These are phyloP conservation scores for Embidobia sp. DNA, from an alignment of 2,888 invertebrate species.

Conservation along the genomic window DNA sequence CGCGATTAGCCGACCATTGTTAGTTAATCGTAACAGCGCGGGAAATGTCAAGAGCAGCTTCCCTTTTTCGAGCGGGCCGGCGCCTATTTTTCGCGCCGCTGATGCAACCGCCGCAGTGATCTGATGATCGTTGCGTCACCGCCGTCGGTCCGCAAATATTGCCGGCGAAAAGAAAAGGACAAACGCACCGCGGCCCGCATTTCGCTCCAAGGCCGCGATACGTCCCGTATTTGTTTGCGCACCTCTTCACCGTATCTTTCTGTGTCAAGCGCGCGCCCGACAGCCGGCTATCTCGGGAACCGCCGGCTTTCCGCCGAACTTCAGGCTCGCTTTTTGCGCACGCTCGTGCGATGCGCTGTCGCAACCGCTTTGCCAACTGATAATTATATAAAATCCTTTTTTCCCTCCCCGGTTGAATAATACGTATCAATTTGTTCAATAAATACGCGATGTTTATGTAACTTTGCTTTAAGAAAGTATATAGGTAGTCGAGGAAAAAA, in stretches of 20 bases:
- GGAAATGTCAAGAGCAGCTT: no score
- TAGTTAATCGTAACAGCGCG: no score
- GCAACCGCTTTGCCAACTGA: constrained; percentile 21
- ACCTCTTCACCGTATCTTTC: constrained; percentile 36
- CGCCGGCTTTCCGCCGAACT: background rate
- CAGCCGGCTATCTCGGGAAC: no score
- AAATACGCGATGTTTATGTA: constrained; percentile 36
- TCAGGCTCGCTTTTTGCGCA: background rate
- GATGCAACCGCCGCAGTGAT: constrained; percentile 1
- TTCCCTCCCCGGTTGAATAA: constrained; percentile 18
- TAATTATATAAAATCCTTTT: constrained; percentile 40
- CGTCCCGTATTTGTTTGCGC: constrained; percentile 53
- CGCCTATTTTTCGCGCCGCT: no score
- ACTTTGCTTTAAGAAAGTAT: constrained; percentile 47
- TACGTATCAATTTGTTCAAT: constrained; percentile 29
- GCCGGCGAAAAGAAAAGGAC: background rate
- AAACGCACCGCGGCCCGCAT: constrained; percentile 53
- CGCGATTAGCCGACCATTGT: background rate
- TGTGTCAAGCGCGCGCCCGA: constrained; percentile 33
- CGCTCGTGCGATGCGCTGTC: no score
- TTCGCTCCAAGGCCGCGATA: constrained; percentile 56
- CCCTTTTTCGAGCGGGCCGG: no score
- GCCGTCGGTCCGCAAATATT: background rate
- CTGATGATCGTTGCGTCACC: background rate
- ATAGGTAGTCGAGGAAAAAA: constrained; percentile 37